Base-by-base conservation (phyloP, 2,113 vertebrate species). In the Steatornis caripensis region DNA sequence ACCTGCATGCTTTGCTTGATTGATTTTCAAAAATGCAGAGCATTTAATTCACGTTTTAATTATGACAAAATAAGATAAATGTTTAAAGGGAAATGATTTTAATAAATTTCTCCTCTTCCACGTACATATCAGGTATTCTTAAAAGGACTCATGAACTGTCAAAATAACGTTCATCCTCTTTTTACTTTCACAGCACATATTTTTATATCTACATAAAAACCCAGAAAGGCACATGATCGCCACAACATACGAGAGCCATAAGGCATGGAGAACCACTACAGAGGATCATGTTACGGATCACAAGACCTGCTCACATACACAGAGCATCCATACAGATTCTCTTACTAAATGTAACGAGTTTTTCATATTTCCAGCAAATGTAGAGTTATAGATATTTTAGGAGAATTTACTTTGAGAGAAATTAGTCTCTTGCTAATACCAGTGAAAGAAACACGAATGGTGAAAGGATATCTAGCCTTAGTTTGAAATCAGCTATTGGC, bases 311-410 rank as follows among this genome's bases (percentile, higher is more conserved):
- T 81, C 62, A 68, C n/a, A 82, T 37, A 21, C 61, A 89, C n/a
- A 58, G 54, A 69, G 13, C 4, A 39, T 43, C 49, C 78, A 92
- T n/a, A 69, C 24, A 53, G 45, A 53, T 84, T 77, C 54, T 78
- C 55, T 49, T 74, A 89, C 43, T 91, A 86, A 87, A 94, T 71
- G 62, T 66, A 75, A 92, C n/a, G 46, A 68, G 9, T 58, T 97
- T 84, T 94, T 70, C 57, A 32, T 43, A 80, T 81, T 96, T 94
- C 68, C 64, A 93, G 68, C 55, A 94, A 95, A 96, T 74, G 54
- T 2, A 84, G 22, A 78, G 37, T 78, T 89, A 80, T 4, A 19
- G 62, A 39, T 30, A 66, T 81, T 83, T 69, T 14, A 69, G 79
- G 32, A 94, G 36, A 90, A 89, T 86, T 91, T 90, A 45, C 61